Conservation (phyloP, 2,113 vertebrate species). For the Forbesichthys agassizii region DNA sequence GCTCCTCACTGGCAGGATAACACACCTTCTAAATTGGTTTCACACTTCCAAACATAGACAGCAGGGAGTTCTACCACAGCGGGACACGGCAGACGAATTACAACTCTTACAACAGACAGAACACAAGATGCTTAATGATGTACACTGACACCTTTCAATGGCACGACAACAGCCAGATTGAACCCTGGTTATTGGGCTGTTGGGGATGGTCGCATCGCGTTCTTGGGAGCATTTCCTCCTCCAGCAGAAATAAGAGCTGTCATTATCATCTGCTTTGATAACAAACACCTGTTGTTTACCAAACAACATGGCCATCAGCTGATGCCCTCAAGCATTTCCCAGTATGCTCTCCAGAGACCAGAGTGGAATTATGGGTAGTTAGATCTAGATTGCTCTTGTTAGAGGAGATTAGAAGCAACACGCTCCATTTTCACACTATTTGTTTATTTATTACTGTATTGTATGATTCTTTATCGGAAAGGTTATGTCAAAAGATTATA, state of each 20-base stretch:
- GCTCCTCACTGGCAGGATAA: conserved; percentile 13
- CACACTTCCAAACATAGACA: neutral
- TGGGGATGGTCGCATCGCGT: neutral
- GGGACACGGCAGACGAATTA: neutral
- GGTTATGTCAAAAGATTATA: too few species aligned
- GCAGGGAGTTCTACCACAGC: conserved; percentile 2
- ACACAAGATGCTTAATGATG: conserved; percentile 10
- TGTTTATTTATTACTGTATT: too few species aligned
- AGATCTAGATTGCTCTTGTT: too few species aligned
- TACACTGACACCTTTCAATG: neutral
- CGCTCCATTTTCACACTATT: too few species aligned
- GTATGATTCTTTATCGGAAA: too few species aligned
- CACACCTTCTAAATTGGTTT: conserved; percentile 17
- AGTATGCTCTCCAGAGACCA: neutral
- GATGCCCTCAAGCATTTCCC: neutral
- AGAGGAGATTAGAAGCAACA: too few species aligned
- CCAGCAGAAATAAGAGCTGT: neutral
- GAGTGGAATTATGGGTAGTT: neutral
- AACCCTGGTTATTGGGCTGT: neutral
- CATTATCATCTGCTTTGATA: neutral
- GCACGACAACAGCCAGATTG: neutral
- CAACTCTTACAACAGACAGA: neutral
- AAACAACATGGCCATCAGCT: too few species aligned
- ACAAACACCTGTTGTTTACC: neutral
- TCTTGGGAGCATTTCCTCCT: neutral